Evolutionary conservation across 2,888 invertebrate species (phyloP).

Genomic region (Tetheella fluctuosa): DNA sequence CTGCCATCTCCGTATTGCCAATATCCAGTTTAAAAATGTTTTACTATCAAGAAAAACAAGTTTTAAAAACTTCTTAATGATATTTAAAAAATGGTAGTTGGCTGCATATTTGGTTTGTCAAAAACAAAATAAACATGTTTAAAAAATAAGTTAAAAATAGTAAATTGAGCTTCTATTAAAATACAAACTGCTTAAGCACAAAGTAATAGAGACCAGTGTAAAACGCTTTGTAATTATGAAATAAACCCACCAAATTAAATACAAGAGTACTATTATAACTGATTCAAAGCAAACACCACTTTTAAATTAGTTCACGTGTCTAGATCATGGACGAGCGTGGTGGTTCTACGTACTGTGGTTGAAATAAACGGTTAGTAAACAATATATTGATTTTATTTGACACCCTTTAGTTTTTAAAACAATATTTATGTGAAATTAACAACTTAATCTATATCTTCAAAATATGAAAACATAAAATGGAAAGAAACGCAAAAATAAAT

Average conservation of each 20-base stretch:
- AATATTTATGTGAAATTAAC: no score
- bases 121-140: constrained; percentile 19
- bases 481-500: no score
- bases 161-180: constrained; percentile 40
- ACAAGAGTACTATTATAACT: background rate
- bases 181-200: constrained; percentile 41
- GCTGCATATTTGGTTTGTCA: constrained; percentile 8
- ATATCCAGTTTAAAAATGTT: background rate
- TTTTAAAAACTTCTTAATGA: background rate
- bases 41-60: background rate
- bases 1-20: background rate
- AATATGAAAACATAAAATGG: no score
- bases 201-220: constrained; percentile 20
- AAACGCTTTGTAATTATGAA: background rate
- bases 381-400: constrained; percentile 44
- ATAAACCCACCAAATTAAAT: constrained; percentile 12
- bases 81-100: background rate
- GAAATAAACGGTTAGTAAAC: constrained; percentile 80
- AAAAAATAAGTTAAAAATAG: constrained; percentile 29
- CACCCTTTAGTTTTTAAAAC: background rate
- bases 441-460: no score
- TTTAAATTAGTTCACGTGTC: constrained; percentile 35
- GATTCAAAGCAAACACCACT: constrained; percentile 5
- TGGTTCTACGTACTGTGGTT: constrained; percentile 69
- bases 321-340: constrained; percentile 44